phyloP scores from a whole-genome alignment of 2,888 invertebrate genomes.

The Lamellibrachia satsuma region DNA sequence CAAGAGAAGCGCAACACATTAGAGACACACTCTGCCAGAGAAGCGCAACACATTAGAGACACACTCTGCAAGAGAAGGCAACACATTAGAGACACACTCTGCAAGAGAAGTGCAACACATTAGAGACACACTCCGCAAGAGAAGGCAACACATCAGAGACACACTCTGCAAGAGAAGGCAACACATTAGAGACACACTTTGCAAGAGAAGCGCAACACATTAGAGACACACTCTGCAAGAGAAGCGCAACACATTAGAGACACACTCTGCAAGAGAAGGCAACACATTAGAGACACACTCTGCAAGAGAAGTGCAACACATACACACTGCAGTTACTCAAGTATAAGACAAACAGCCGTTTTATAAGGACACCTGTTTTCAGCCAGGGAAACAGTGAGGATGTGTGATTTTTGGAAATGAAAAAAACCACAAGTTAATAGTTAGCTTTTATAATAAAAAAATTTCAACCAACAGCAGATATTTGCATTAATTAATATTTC shows the following conservation, averaged over 20 bases:
- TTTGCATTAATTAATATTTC: no score
- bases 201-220: constrained; percentile 69
- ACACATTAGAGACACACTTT: constrained; percentile 91
- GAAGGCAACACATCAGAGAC: constrained; percentile 79
- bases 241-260: constrained; percentile 80
- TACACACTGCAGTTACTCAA: no score
- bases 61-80: constrained; percentile 72
- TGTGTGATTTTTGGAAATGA: no score
- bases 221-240: constrained; percentile 82
- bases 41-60: constrained; percentile 80
- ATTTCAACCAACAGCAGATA: no score
- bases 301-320: constrained; percentile 43
- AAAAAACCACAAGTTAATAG: no score
- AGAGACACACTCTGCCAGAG: constrained; percentile 79
- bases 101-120: constrained; percentile 69
- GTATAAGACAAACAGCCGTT: no score
- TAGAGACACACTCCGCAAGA: constrained; percentile 82
- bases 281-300: constrained; percentile 90
- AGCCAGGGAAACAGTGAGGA: no score
- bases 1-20: constrained; percentile 72
- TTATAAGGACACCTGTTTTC: no score
- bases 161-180: constrained; percentile 72
- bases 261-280: constrained; percentile 72
- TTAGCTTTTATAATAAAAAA: no score
- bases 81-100: constrained; percentile 91